phyloP scores from a whole-genome alignment of 2,113 vertebrate species.

The Pseudorasbora parva region DNA sequence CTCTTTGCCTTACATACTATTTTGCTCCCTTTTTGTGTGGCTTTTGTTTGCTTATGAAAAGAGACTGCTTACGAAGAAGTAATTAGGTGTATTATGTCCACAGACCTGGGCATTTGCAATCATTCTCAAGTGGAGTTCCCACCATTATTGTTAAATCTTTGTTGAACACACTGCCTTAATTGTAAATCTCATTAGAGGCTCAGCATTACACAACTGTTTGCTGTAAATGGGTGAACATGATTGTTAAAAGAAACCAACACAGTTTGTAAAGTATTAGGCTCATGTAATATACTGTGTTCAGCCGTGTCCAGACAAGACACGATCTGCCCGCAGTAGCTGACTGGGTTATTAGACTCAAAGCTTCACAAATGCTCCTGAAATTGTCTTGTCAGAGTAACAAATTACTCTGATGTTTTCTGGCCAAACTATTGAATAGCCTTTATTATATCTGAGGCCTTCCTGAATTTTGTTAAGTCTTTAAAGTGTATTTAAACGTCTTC shows the following conservation, averaged over 20 bases:
- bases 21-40: slow-evolving; percentile 53
- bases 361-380: slow-evolving; percentile 40
- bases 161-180: slow-evolving; percentile 39
- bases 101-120: slow-evolving; percentile 53
- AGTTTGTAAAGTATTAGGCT: slow-evolving; percentile 30
- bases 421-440: slow-evolving; percentile 25
- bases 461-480: slow-evolving; percentile 3
- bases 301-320: slow-evolving; percentile 36
- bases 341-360: slow-evolving; percentile 28
- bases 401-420: slow-evolving; percentile 23
- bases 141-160: slow-evolving; percentile 15
- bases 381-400: slow-evolving; percentile 39
- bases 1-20: slow-evolving; percentile 38
- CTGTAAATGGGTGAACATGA: slow-evolving; percentile 6
- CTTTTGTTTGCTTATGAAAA: slow-evolving; percentile 67
- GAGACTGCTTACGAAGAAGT: slow-evolving; percentile 62
- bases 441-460: slow-evolving; percentile 1
- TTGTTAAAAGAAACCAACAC: slow-evolving; percentile 17
- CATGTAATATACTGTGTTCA: slow-evolving; percentile 15
- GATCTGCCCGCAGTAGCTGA: slow-evolving; percentile 17
- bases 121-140: slow-evolving; percentile 52
- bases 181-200: slow-evolving; percentile 34
- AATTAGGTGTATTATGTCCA: slow-evolving; percentile 67
- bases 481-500: slow-evolving; percentile 9
- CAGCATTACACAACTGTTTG: slow-evolving; percentile 17